Conservation (phyloP, 1,140 invertebrate genomes). For the Apis mellifera region DNA sequence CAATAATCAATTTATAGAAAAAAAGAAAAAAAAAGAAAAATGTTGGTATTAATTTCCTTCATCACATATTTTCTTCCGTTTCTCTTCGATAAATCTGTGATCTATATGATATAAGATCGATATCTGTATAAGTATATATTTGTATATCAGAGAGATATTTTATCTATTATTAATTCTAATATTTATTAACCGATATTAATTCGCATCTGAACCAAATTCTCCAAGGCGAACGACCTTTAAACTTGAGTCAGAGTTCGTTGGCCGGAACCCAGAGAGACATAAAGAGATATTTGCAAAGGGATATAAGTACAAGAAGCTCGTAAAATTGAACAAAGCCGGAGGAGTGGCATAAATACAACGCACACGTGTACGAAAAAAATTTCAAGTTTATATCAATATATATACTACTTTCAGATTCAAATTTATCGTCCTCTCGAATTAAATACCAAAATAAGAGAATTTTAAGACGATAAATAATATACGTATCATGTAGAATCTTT, state of each 20-base stretch:
- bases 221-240: constrained; percentile 24
- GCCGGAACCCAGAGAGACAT: not conserved
- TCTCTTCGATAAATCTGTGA: no score
- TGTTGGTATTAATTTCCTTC: not conserved
- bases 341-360: not conserved
- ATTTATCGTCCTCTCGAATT: no score
- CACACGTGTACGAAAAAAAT: not conserved
- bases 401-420: no score
- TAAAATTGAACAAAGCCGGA: not conserved
- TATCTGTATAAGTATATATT: no score
- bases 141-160: not conserved
- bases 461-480: no score
- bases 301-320: not conserved
- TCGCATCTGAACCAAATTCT: not conserved
- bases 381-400: no score
- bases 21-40: no score
- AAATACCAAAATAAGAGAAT: no score
- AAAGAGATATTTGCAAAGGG: not conserved
- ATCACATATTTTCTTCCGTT: not conserved
- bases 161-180: not conserved
- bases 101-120: no score
- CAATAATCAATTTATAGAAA: not conserved
- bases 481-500: no score
- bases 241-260: constrained; percentile 26
- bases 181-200: not conserved